Percentiles rank a stretch among this genome's conserved stretches.
Conservation (phyloP, 1,140 invertebrate genomes). For the Mizuhopecten yessoensis region DNA sequence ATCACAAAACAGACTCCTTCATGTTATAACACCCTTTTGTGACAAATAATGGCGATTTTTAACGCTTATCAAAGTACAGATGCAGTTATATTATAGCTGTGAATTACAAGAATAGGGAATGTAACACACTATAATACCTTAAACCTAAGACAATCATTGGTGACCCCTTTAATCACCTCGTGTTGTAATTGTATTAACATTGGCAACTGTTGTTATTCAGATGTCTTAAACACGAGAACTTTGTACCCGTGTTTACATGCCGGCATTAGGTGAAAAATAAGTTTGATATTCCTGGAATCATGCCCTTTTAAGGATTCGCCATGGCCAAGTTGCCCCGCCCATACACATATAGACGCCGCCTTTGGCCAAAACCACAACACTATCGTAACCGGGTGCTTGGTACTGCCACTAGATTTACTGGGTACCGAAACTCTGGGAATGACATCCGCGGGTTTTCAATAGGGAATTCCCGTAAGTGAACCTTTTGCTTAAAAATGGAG, state of each 20-base stretch:
- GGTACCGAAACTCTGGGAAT: conserved; percentile 6
- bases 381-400: not conserved
- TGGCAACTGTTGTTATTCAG: too few species aligned
- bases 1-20: not conserved
- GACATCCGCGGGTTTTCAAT: not conserved
- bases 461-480: not conserved
- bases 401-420: not conserved
- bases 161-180: too few species aligned
- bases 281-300: not conserved
- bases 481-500: conserved; percentile 15
- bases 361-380: not conserved
- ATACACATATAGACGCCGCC: conserved; percentile 11
- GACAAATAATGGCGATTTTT: too few species aligned
- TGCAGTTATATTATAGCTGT: too few species aligned
- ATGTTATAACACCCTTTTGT: too few species aligned
- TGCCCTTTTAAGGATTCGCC: conserved; percentile 20
- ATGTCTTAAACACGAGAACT: not conserved
- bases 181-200: too few species aligned
- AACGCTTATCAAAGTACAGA: too few species aligned
- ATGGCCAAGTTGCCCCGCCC: not conserved
- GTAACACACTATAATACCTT: too few species aligned
- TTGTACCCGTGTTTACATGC: not conserved
- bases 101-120: too few species aligned
- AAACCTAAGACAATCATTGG: too few species aligned
- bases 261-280: not conserved